Evolutionary conservation across 2,113 vertebrate species (phyloP).

Genomic region (Amblyornis subalaris): DNA sequence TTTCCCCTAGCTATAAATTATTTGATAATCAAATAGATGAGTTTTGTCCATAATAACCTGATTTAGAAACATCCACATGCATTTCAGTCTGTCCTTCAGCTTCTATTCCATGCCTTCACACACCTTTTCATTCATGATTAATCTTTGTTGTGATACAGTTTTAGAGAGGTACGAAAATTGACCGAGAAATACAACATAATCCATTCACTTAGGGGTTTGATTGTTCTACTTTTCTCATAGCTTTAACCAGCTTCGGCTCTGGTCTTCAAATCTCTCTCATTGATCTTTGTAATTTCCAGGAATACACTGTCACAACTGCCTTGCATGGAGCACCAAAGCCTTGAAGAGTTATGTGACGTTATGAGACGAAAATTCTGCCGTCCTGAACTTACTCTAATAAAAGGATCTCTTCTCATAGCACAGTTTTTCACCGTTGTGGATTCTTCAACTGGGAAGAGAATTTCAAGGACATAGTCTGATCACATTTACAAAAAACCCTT

Average conservation of each 20-base stretch:
- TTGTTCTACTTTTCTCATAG: not conserved
- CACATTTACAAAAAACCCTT: not conserved
- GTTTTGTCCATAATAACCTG: not conserved
- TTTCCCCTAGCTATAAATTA: not conserved
- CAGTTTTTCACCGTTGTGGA: not conserved
- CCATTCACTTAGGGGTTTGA: not conserved
- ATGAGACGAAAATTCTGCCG: not conserved
- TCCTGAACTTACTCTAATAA: slow-evolving; percentile 17
- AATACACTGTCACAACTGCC: not conserved
- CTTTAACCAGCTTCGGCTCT: not conserved
- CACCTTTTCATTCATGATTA: not conserved
- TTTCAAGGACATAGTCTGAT: not conserved
- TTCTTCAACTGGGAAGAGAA: not conserved
- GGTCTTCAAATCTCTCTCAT: not conserved
- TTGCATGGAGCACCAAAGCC: not conserved
- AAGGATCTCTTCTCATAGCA: not conserved
- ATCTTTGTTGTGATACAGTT: not conserved
- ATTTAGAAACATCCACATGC: not conserved
- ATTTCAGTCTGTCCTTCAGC: not conserved
- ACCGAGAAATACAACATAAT: not conserved
- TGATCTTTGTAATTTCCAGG: slow-evolving; percentile 1
- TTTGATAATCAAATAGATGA: not conserved
- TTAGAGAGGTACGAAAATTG: not conserved
- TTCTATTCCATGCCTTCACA: not conserved
- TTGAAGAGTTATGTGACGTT: not conserved